Evolutionary conservation across 2,113 vertebrate species (phyloP).

Genomic region (Onychostoma macrolepis): DNA sequence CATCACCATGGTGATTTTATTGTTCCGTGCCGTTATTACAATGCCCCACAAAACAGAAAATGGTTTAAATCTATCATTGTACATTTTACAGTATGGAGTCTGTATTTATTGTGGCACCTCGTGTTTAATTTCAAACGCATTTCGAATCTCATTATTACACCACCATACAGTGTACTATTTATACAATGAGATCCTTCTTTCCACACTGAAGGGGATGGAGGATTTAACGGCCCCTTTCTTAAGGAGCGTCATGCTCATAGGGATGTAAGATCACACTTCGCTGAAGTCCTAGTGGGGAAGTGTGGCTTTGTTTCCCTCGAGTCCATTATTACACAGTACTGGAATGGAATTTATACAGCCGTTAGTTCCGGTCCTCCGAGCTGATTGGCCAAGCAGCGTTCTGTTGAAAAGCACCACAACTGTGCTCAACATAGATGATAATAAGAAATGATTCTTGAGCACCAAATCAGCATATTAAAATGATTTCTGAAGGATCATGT

Average conservation of each 20-base stretch:
- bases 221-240: conserved; percentile 62
- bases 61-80: conserved; percentile 63
- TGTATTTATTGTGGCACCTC: conserved; percentile 63
- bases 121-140: conserved; percentile 60
- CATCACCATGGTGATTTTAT: conserved; percentile 53
- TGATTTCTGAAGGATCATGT: background rate
- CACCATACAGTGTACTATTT: conserved; percentile 43
- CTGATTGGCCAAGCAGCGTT: background rate
- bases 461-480: background rate
- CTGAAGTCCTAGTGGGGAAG: conserved; percentile 50
- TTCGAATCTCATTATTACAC: conserved; percentile 37
- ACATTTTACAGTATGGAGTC: conserved; percentile 46
- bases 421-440: background rate
- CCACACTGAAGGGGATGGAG: conserved; percentile 55
- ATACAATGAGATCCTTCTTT: conserved; percentile 47
- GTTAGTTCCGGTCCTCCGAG: conserved; percentile 29
- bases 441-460: background rate
- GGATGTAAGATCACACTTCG: conserved; percentile 14
- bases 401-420: background rate
- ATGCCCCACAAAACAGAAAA: conserved; percentile 41
- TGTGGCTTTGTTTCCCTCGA: conserved; percentile 52
- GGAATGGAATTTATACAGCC: conserved; percentile 66
- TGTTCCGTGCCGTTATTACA: conserved; percentile 61
- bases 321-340: conserved; percentile 54
- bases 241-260: background rate